Base-by-base conservation (phyloP, 30 jellyfish, hydroid and myxozoan genomes). In the Hydractinia symbiolongicarpus region DNA sequence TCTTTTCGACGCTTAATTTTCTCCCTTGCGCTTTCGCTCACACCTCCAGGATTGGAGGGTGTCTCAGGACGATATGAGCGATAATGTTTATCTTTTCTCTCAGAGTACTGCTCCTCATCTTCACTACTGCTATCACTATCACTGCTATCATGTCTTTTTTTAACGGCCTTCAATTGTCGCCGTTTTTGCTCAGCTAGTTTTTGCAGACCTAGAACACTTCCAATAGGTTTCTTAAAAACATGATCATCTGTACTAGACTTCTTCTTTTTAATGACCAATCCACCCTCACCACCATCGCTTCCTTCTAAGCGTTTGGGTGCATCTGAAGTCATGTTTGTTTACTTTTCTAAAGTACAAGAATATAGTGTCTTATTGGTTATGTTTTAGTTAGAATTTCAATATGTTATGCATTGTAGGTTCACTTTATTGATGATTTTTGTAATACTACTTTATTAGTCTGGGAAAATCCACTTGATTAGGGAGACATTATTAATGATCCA, bases 11-110 rank as follows among this genome's bases (percentile, higher is more conserved):
- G 89, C 21, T 87, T 79, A 53, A 91, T 83, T 44, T 82, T 79
- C 4, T 88, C 84, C 51, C 74, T 81, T 0, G 96, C 95, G 7
- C 83, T 90, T 52, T 91, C 82, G 56, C 87, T 91, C 4, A 91
- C 98, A 44, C 98, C 98, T 13, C 98, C 98, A 52, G 98, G 95
- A 79, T 91, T 79, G 9, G 98, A 91, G 9, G 98, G 98, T 5
- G 98, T 91, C 55, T 91, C 98, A 15, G 98, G 98, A 53, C 79
- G 86, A 66, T 86, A 86, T n/a, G 89, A 55, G 50, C 98, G 84
- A 66, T 91, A 91, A 15, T 81, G 79, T 54, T 89, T 69, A 56
- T 67, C 82, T 61, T 58, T 54, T 64, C 54, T 74, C 72, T 53
- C 83, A 5, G 44, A 76, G 16, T 87, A 84, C 6, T 69, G 66